Evolutionary conservation across 2,113 vertebrate genomes (phyloP), one percentile per base, ranked within the genome.

Genomic region (Calonectris borealis): DNA sequence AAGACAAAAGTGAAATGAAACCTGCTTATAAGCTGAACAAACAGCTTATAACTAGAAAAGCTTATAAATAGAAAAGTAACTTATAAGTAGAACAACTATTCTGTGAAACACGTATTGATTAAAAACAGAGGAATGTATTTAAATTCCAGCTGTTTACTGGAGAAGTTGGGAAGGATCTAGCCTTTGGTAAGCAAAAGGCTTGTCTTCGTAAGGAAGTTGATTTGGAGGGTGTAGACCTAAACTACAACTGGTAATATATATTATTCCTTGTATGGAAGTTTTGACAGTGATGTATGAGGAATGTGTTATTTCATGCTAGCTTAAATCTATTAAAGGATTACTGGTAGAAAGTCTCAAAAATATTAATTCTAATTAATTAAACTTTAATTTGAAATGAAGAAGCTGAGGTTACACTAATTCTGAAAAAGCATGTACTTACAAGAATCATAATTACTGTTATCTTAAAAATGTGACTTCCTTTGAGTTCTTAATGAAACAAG

Each of bases 31-130:
- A 85, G 16, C 16, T 68, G 52, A 79, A 46, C 20, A 60, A 80
- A 76, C 20, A 79, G 29, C 38, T 86, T 40, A 8, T 61, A 38
- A 69, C 16, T 60, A 42, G 61, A 61, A 54, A 51, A 81, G 5
- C 15, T 80, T 49, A 1, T 10, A 34, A 62, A 25, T 6, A 54
- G 36, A 58, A 16, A 88, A 58, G 18, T 68, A 36, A 24, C 20
- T 86, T 61, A 4, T 1, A 36, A 76, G 15, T 24, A 27, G 10
- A 73, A 57, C 5, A 32, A 27, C 14, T 81, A 1, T 52, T 83
- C 34, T 44, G 3, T 32, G 34, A 64, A 42, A n/a, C 0, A 2
- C 1, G 0, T 48, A 7, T 58, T 62, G 20, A 58, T 49, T 88
- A 51, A 92, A 87, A 86, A 2, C 13, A 76, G 19, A 52, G 12